phyloP scores from a whole-genome alignment of 2,113 vertebrate species.

The Cyprinodon variegatus region DNA sequence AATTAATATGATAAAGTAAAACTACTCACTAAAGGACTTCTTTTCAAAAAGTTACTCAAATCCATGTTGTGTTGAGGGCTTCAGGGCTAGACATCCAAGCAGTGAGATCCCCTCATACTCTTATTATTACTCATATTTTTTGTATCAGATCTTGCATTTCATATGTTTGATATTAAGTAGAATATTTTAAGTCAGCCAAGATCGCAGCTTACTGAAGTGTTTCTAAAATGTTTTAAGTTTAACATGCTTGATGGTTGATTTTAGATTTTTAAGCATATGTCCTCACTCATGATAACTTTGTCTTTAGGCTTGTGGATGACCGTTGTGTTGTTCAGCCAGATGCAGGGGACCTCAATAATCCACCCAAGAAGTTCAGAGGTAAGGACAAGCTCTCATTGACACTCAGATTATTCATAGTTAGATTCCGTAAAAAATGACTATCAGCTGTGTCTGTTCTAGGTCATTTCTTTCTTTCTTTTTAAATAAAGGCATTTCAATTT shows the following conservation, averaged over 20 bases:
- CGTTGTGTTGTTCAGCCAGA: conserved; percentile 98
- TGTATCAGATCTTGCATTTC: no score
- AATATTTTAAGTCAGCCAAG: no score
- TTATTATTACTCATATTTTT: no score
- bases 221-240: neutral
- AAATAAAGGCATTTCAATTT: neutral
- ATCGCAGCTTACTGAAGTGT: no score
- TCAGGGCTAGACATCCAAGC: no score
- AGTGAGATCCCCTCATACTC: no score
- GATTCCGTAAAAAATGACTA: neutral
- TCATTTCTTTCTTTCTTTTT: neutral
- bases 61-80: no score
- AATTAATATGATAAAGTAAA: no score
- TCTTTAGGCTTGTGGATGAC: conserved; percentile 93
- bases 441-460: neutral
- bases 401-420: neutral
- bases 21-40: no score
- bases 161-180: no score
- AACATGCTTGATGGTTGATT: neutral
- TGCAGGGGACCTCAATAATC: conserved; percentile 96
- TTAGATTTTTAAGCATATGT: neutral
- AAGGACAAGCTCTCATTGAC: conserved; percentile 44
- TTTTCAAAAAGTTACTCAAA: no score
- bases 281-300: conserved; percentile 42
- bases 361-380: conserved; percentile 99